Conservation (phyloP, 2,888 invertebrate genomes). For the Xylocampa areola region DNA sequence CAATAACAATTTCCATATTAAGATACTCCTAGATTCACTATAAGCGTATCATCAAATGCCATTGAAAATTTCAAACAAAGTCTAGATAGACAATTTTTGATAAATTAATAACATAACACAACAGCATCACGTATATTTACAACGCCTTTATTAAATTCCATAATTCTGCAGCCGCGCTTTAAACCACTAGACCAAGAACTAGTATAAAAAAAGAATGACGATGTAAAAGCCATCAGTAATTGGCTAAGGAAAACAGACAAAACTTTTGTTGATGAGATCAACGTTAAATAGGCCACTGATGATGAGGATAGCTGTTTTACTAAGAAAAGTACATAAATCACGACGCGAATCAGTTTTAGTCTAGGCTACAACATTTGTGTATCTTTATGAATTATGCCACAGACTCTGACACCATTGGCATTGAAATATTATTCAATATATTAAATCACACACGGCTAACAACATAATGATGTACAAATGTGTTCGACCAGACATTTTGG, state of each 20-base stretch:
- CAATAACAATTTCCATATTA: not conserved
- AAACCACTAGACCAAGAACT: too few relatives aligned
- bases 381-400: constrained; percentile 38
- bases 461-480: constrained; percentile 17
- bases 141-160: too few relatives aligned
- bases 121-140: too few relatives aligned
- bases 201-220: constrained; percentile 13
- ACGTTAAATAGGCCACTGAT: constrained; percentile 49
- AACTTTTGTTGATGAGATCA: constrained; percentile 36
- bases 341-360: constrained; percentile 25
- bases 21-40: constrained; percentile 2
- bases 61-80: constrained; percentile 11
- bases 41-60: not conserved
- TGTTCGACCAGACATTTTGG: constrained; percentile 2
- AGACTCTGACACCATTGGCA: constrained; percentile 20
- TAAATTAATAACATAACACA: too few relatives aligned
- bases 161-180: not conserved
- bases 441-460: constrained; percentile 35
- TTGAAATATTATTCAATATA: constrained; percentile 49
- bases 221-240: constrained; percentile 19
- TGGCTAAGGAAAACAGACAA: constrained; percentile 37
- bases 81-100: constrained; percentile 17
- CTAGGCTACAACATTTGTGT: constrained; percentile 40
- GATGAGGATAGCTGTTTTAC: constrained; percentile 48
- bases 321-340: constrained; percentile 52